Percentiles rank a stretch among this genome's conserved stretches.
These are phyloP conservation scores for Zingel zingel DNA, from an alignment of 2,113 vertebrate genomes.

Conservation along the genomic window DNA sequence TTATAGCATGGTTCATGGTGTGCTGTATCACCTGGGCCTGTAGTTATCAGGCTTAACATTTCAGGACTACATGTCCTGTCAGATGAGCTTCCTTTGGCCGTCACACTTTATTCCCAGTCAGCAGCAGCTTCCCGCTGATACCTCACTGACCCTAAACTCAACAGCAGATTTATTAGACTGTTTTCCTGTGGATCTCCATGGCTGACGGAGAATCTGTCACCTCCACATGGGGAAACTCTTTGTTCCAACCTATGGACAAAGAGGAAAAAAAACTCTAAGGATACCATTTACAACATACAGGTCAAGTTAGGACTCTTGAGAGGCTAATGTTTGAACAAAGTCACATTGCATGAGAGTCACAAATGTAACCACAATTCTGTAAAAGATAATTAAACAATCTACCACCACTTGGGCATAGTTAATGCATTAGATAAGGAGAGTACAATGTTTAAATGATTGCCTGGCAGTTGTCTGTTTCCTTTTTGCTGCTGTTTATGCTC, in stretches of 20 bases:
- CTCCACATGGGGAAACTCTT: slow-evolving; percentile 90
- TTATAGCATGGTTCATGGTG: neutral
- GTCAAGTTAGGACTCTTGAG: neutral
- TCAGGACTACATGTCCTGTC: neutral
- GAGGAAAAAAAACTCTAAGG: neutral
- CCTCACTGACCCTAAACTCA: slow-evolving; percentile 9
- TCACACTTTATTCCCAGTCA: neutral
- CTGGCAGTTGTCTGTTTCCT: slow-evolving; percentile 62
- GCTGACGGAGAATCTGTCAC: slow-evolving; percentile 66
- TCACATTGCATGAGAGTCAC: neutral
- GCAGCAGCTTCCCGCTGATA: slow-evolving; percentile 19
- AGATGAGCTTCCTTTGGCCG: neutral
- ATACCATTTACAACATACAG: neutral
- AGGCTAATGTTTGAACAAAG: neutral
- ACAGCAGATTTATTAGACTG: neutral
- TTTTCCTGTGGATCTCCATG: slow-evolving; percentile 4
- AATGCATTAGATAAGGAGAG: neutral
- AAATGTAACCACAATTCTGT: neutral
- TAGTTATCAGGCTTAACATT: neutral
- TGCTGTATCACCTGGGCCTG: neutral
- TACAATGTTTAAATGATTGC: slow-evolving; percentile 59
- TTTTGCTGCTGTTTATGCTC: slow-evolving; percentile 68
- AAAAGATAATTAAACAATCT: neutral
- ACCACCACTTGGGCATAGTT: neutral
- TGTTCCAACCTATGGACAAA: slow-evolving; percentile 75